These are phyloP conservation scores for Brachyptera putata DNA, from an alignment of 2,888 invertebrate genomes.

Conservation along the genomic window DNA sequence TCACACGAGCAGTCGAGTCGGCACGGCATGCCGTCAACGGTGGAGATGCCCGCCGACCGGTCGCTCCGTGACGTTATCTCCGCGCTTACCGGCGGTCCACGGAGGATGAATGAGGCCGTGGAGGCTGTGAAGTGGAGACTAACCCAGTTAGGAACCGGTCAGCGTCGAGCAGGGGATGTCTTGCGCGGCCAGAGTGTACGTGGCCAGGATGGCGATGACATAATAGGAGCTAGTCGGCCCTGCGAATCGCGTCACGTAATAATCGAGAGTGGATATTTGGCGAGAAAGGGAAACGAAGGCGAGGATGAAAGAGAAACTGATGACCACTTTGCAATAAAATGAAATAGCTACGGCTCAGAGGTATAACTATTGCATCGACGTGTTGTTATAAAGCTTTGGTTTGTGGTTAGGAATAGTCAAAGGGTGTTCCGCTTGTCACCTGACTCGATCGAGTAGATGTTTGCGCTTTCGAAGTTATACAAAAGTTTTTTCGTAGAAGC, in stretches of 20 bases:
- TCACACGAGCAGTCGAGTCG: neutral
- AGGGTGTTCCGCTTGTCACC: too few species aligned
- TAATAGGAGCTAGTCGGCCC: neutral
- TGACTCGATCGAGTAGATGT: too few species aligned
- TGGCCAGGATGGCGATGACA: constrained; percentile 12
- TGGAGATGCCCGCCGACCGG: neutral
- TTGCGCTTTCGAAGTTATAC: too few species aligned
- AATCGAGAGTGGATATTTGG: constrained; percentile 13
- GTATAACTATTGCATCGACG: neutral
- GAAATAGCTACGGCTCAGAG: neutral
- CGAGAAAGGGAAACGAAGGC: constrained; percentile 17
- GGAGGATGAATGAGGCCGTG: neutral
- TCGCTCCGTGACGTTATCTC: neutral
- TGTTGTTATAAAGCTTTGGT: too few species aligned
- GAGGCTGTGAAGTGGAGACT: too few species aligned
- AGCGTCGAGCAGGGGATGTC: neutral
- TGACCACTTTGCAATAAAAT: neutral
- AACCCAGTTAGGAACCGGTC: constrained; percentile 20
- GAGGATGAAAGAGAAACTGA: constrained; percentile 16
- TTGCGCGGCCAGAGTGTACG: constrained; percentile 1
- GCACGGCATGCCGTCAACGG: neutral
- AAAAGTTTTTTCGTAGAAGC: too few species aligned
- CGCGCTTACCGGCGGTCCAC: neutral
- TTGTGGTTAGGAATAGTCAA: too few species aligned
- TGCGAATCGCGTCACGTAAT: constrained; percentile 8